Evolutionary conservation across 2,888 invertebrate species (phyloP), one percentile per base, ranked within the genome.

Genomic region (Dryobota labecula): DNA sequence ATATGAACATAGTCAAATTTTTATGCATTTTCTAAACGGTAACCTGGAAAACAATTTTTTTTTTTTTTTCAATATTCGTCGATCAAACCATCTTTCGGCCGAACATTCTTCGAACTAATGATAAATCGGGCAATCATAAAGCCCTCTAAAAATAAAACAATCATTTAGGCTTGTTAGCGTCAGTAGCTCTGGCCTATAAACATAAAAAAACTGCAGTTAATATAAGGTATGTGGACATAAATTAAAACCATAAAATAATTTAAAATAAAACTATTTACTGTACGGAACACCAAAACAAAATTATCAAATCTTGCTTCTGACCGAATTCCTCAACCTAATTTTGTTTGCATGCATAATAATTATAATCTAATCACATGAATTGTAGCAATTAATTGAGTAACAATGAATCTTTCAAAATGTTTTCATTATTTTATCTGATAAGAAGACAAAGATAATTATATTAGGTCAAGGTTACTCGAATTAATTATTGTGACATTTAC

Each of bases 401-500:
- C 66, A 66, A 27, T 20, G 62, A 60, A 60, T 62, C 71, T 80
- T 80, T 64, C 49, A 62, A 76, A 73, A 77, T 68, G 2, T 41
- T 76, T 61, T 56, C 61, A 70, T 69, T 63, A 61, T 64, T 51
- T 66, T 76, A 76, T 76, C 73, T 61, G 81, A 76, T 80, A 70
- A 66, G 1, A 2, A 24, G 18, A 51, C 49, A 38, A 20, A 47
- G 72, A 60, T 70, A 71, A 54, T 8, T 11, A 11, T 47, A 65
- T 20, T 65, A 45, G 56, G 73, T 80, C 70, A 80, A 77, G 81
- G 77, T 81, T 61, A 76, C 13, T 45, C 8, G 33, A 38, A 30
- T 27, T 66, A 24, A 65, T 49, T 66, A 41, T 45, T 53, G 38
- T 70, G 58, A 60, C 56, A 74, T 70, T 72, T 78, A 36, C 70